These are phyloP conservation scores for Orientallactaga bullata DNA, from an alignment of 2,113 vertebrate species.

Conservation along the genomic window DNA sequence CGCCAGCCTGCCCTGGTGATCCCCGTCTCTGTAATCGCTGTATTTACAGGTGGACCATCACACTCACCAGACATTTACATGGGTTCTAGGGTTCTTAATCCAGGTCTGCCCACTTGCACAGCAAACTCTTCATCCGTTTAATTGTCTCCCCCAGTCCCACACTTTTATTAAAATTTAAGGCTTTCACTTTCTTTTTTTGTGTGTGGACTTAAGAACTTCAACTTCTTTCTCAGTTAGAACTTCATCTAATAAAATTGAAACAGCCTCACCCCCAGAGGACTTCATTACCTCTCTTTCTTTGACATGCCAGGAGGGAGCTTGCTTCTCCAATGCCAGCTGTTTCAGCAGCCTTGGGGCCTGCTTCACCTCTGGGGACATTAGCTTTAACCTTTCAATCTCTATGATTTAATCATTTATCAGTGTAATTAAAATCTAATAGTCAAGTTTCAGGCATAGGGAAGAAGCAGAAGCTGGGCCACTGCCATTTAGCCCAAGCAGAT, in stretches of 20 bases:
- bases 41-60: too few species aligned
- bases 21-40: too few species aligned
- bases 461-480: conserved; percentile 29
- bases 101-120: too few species aligned
- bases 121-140: too few species aligned
- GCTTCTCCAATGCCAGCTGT: conserved; percentile 55
- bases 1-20: too few species aligned
- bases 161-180: too few species aligned
- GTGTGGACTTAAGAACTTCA: background rate
- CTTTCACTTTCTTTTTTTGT: conserved; percentile 38
- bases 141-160: too few species aligned
- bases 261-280: background rate
- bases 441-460: conserved; percentile 63
- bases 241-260: conserved; percentile 42
- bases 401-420: conserved; percentile 78
- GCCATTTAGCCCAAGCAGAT: conserved; percentile 73
- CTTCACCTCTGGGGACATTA: conserved; percentile 69
- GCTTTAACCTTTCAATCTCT: conserved; percentile 66
- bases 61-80: too few species aligned
- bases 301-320: conserved; percentile 1
- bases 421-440: conserved; percentile 80
- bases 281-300: background rate
- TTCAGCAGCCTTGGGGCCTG: conserved; percentile 55
- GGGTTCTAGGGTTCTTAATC: too few species aligned
- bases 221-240: conserved; percentile 8